Conservation (phyloP, 2,888 invertebrate genomes). For the Tipula lateralis region DNA sequence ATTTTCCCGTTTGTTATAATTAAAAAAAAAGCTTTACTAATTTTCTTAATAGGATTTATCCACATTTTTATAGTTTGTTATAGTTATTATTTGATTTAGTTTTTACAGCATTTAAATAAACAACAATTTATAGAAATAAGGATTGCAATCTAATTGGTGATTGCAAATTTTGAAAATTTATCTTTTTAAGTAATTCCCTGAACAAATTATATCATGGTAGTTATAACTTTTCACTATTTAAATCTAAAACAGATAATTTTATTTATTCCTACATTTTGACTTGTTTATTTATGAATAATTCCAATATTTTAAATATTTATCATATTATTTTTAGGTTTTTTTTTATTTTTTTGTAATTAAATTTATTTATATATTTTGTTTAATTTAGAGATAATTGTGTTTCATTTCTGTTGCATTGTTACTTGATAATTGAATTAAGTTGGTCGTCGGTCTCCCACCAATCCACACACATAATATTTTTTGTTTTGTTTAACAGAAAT, state of each 20-base stretch:
- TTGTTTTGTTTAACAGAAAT: not conserved
- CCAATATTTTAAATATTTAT: not conserved
- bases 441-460: too few species aligned
- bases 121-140: not conserved
- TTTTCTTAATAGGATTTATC: not conserved
- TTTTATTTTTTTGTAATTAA: not conserved
- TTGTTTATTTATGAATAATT: not conserved
- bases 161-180: not conserved
- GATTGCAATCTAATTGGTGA: not conserved
- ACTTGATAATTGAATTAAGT: constrained; percentile 3
- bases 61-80: not conserved
- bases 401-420: not conserved
- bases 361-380: not conserved
- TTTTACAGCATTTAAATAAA: not conserved
- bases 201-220: not conserved
- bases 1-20: not conserved
- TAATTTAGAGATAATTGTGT: not conserved
- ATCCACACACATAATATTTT: not conserved
- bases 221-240: not conserved
- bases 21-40: not conserved
- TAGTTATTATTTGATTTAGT: not conserved
- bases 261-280: not conserved
- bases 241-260: not conserved
- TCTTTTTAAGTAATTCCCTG: not conserved
- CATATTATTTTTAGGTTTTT: not conserved